phyloP scores from a whole-genome alignment of 2,113 vertebrate genomes.

The Hydropotes inermis region DNA sequence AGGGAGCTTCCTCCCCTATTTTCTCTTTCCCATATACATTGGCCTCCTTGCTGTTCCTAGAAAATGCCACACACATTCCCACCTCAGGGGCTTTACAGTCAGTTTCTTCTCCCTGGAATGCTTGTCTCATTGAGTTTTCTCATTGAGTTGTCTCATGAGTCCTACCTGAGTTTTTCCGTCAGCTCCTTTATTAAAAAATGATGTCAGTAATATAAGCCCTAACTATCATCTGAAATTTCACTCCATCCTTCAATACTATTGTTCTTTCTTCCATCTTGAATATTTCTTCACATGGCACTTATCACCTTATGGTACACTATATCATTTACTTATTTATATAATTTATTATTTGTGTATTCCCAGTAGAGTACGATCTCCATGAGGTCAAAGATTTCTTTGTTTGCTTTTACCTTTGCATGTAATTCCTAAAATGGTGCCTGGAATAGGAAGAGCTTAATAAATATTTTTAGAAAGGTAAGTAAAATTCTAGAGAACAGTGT shows the following conservation, averaged over 20 bases:
- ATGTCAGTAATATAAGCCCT: background rate
- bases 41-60: background rate
- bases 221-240: background rate
- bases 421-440: background rate
- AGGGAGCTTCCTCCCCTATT: background rate
- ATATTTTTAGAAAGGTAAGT: background rate
- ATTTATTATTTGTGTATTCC: background rate
- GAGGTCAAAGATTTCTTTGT: background rate
- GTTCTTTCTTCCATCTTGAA: background rate
- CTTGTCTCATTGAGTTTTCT: background rate
- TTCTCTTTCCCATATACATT: background rate
- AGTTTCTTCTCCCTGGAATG: background rate
- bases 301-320: background rate
- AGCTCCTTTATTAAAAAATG: background rate
- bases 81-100: background rate
- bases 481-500: background rate
- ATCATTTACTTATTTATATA: background rate
- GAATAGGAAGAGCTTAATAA: constrained; percentile 1
- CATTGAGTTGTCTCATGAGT: background rate
- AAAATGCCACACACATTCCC: background rate
- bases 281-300: background rate
- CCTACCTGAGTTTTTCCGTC: background rate
- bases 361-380: background rate
- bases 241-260: background rate
- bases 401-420: background rate